Evolutionary conservation across 2,113 vertebrate genomes (phyloP), one percentile per base, ranked within the genome.

Genomic region (Hiodon tergisus): DNA sequence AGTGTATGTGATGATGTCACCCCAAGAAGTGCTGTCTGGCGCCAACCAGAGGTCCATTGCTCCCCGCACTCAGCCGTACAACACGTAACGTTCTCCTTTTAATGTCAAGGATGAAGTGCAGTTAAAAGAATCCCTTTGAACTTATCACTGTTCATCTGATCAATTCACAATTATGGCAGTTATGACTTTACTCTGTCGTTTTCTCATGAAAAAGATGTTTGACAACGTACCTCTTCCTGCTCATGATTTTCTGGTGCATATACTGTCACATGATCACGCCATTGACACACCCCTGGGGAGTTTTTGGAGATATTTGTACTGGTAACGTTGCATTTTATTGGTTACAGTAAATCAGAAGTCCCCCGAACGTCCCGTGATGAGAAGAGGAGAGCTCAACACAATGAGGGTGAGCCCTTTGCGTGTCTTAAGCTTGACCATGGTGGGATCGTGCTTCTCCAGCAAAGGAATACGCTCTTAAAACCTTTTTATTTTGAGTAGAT

Each of bases 1-100:
- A 76, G 93, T 98, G 73, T 97, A 96, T 68, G 95, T 98, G 81
- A 98, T 98, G 96, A 98, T 98, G 96, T 96, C 96, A 1, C 94
- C 95, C 0, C 96, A 98, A 84, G 96, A 97, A 72, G 94, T 98
- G 72, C 86, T 98, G 76, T 93, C 93, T 0, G 93, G 94, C 4
- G 91, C 93, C 8, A 89, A 90, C 65, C 95, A 95, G 86, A 89
- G 95, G 75, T 95, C 95, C 52, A 95, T 98, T 8, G 94, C 94
- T 0, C 94, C 96, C 68, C 90, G 94, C 13, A 94, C 94, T 55
- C 94, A 96, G 84, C 94, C 95, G 8, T 97, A 95, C 74, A 92
- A 93, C 16, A 91, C 93, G 95, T 97, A 92, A 95, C 91, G 88
- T 71, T 78, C 62, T 51, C 47, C 70, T 17, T 52, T 55, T 54